Evolutionary conservation across 2,888 invertebrate genomes (phyloP).

Genomic region (Drosophila glabriapex): DNA sequence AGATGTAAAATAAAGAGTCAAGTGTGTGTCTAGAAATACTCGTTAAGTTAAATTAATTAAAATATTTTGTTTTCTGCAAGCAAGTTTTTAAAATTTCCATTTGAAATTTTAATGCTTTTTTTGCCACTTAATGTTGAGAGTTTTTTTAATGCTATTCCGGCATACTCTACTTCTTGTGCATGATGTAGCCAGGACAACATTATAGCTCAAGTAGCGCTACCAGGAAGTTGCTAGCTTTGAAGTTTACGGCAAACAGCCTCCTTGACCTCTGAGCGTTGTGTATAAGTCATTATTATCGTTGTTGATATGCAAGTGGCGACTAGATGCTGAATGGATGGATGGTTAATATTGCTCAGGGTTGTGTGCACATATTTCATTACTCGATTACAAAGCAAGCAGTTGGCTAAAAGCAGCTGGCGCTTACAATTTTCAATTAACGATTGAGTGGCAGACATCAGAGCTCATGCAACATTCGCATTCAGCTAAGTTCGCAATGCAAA

Average conservation of each 20-base stretch:
- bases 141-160: background rate
- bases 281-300: conserved; percentile 48
- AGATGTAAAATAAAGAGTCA: background rate
- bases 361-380: conserved; percentile 67
- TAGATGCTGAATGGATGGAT: background rate
- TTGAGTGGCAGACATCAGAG: conserved; percentile 29
- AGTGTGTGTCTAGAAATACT: background rate
- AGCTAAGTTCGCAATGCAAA: conserved; percentile 12
- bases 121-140: background rate
- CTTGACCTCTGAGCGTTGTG: conserved; percentile 42
- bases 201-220: conserved; percentile 1
- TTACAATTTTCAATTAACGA: conserved; percentile 73
- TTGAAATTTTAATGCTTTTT: too few species aligned
- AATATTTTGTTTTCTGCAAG: too few species aligned
- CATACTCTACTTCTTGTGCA: background rate
- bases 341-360: background rate
- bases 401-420: conserved; percentile 36
- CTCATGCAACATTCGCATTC: conserved; percentile 9
- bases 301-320: conserved; percentile 46
- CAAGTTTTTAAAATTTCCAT: too few species aligned
- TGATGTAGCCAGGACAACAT: conserved; percentile 6
- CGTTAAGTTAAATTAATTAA: background rate
- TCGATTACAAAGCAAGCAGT: conserved; percentile 73
- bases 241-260: conserved; percentile 19
- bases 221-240: conserved; percentile 1